Percentiles rank a stretch among this genome's conserved stretches.
phyloP scores from a whole-genome alignment of 1,140 invertebrate species.

The Drosophila miranda region DNA sequence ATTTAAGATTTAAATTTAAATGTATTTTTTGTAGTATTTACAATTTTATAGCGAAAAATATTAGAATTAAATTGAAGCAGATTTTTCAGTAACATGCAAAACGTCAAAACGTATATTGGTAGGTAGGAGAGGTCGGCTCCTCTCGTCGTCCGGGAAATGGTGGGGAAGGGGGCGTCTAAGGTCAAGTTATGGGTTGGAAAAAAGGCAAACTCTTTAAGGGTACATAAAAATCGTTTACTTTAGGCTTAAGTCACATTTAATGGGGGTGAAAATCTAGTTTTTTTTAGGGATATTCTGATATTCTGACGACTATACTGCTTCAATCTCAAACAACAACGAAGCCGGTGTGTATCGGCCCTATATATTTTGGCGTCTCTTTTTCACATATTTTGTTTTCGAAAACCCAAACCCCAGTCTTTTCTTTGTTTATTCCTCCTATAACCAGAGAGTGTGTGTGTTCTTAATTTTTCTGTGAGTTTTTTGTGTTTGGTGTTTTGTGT shows the following conservation, averaged over 20 bases:
- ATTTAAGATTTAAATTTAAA: conserved; percentile 22
- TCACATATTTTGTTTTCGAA: conserved; percentile 15
- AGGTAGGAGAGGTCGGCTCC: conserved; percentile 24
- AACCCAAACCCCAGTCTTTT: conserved; percentile 38
- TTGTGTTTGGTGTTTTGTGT: conserved; percentile 25
- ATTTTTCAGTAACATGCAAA: conserved; percentile 81
- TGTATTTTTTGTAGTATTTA: conserved; percentile 54
- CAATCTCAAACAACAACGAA: conserved; percentile 66
- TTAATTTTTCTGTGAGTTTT: conserved; percentile 8
- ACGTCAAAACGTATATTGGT: conserved; percentile 56
- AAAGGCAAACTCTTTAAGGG: no score
- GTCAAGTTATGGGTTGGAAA: no score
- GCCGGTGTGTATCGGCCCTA: conserved; percentile 35
- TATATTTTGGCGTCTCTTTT: conserved; percentile 69
- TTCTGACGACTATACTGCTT: conserved; percentile 74
- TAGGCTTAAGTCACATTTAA: conserved; percentile 13
- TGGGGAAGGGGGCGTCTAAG: no score
- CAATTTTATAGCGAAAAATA: conserved; percentile 63
- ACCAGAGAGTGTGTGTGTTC: conserved; percentile 12
- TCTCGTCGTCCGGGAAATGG: conserved; percentile 40
- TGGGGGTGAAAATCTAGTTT: conserved; percentile 27
- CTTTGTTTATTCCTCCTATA: conserved; percentile 10
- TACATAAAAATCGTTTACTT: neutral
- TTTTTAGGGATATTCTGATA: conserved; percentile 19
- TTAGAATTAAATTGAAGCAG: conserved; percentile 73